These are phyloP conservation scores for Charanyca ferruginea DNA, from an alignment of 2,888 invertebrate genomes.

Conservation along the genomic window DNA sequence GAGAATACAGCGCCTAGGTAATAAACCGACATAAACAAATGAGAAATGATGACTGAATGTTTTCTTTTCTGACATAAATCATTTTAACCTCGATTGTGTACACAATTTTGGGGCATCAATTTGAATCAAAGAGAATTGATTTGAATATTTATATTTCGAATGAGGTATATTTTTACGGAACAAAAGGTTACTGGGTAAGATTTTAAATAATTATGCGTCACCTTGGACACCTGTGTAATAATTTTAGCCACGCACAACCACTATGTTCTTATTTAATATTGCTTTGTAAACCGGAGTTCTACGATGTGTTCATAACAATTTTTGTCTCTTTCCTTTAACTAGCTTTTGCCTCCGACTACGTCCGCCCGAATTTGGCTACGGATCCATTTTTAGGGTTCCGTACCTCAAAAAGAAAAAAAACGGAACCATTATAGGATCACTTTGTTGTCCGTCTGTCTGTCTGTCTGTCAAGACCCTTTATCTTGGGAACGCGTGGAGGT, in stretches of 20 bases:
- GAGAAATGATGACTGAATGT: slow-evolving; percentile 24
- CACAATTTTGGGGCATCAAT: slow-evolving; percentile 22
- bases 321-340: too few species aligned
- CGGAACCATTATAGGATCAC: too few species aligned
- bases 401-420: too few species aligned
- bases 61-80: slow-evolving; percentile 19
- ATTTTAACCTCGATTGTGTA: slow-evolving; percentile 30
- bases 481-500: too few species aligned
- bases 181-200: slow-evolving; percentile 15
- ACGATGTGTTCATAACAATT: too few species aligned
- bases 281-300: not conserved
- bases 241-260: not conserved
- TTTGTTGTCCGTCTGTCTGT: too few species aligned
- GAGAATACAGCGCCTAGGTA: slow-evolving; percentile 18
- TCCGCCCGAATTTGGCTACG: too few species aligned
- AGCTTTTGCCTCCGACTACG: too few species aligned
- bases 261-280: slow-evolving; percentile 11
- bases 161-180: slow-evolving; percentile 13
- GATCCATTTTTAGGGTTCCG: too few species aligned
- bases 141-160: slow-evolving; percentile 17
- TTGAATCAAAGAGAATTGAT: too few species aligned
- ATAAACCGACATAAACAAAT: slow-evolving; percentile 38
- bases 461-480: too few species aligned
- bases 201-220: slow-evolving; percentile 18
- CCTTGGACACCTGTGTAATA: slow-evolving; percentile 14